phyloP scores from a whole-genome alignment of 1,140 invertebrate genomes.

The Trinorchestia longiramus region DNA sequence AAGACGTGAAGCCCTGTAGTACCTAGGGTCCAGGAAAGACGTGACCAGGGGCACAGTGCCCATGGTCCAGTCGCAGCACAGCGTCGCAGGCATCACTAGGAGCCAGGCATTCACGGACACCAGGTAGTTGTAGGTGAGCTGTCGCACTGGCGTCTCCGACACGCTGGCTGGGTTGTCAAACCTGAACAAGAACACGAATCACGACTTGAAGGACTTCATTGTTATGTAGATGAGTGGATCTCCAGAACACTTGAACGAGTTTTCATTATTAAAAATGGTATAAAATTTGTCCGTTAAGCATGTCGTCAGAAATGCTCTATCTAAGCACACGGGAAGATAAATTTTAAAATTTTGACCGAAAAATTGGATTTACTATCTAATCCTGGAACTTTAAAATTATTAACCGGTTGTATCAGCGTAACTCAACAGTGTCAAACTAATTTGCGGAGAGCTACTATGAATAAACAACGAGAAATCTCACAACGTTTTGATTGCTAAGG shows the following conservation, averaged over 20 bases:
- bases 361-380: too few species aligned
- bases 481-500: not conserved
- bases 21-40: conserved; percentile 79
- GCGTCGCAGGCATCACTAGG: conserved; percentile 86
- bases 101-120: conserved; percentile 91
- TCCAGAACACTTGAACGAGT: not conserved
- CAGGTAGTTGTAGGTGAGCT: conserved; percentile 94
- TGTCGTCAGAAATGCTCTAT: not conserved
- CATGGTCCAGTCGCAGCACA: conserved; percentile 99
- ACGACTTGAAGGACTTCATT: not conserved
- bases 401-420: too few species aligned
- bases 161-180: conserved; percentile 94
- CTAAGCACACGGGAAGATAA: not conserved
- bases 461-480: not conserved
- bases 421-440: too few species aligned
- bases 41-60: conserved; percentile 91
- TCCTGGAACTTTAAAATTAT: too few species aligned
- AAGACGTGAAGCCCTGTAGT: not conserved
- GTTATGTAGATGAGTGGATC: not conserved
- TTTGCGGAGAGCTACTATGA: too few species aligned
- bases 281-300: not conserved
- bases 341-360: too few species aligned
- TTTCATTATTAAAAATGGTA: not conserved
- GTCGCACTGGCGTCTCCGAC: conserved; percentile 81
- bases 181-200: conserved; percentile 71